These are phyloP conservation scores for Drosophila flavopinicola DNA, from an alignment of 2,888 invertebrate genomes.

Conservation along the genomic window DNA sequence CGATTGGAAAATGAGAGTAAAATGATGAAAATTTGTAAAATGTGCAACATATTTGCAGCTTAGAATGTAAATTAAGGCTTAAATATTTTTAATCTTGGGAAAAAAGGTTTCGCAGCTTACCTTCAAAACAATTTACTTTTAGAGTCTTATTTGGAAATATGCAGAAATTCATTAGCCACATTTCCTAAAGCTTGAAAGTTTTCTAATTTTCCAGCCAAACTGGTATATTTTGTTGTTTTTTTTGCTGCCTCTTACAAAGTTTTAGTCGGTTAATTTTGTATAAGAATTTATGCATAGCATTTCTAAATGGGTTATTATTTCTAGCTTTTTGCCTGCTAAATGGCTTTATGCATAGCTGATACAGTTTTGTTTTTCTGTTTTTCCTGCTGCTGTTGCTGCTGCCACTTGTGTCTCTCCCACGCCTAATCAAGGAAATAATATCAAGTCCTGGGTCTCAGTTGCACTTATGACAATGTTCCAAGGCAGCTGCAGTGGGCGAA, in stretches of 20 bases:
- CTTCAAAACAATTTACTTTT: not conserved
- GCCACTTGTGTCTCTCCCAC: slow-evolving; percentile 35
- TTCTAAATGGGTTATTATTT: not conserved
- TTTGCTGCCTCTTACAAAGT: no score
- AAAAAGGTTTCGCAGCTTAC: not conserved
- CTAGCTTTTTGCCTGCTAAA: slow-evolving; percentile 26
- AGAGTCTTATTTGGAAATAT: not conserved
- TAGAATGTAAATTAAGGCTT: no score
- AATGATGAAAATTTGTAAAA: no score
- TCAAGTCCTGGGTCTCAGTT: slow-evolving; percentile 60
- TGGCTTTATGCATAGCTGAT: slow-evolving; percentile 65
- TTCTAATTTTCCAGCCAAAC: not conserved
- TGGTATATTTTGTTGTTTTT: no score
- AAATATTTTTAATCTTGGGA: no score
- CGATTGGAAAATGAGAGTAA: not conserved
- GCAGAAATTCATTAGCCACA: no score
- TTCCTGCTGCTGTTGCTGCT: slow-evolving; percentile 7
- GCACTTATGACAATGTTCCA: slow-evolving; percentile 69
- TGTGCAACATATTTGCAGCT: no score
- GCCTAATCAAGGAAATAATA: slow-evolving; percentile 67
- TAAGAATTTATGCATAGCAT: slow-evolving; percentile 1
- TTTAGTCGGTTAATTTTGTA: not conserved
- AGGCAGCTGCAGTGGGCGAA: slow-evolving; percentile 23
- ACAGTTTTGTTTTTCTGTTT: slow-evolving; percentile 23
- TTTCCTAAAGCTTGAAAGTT: not conserved